phyloP scores from a whole-genome alignment of 2,888 invertebrate species.

The Phasia obesa region DNA sequence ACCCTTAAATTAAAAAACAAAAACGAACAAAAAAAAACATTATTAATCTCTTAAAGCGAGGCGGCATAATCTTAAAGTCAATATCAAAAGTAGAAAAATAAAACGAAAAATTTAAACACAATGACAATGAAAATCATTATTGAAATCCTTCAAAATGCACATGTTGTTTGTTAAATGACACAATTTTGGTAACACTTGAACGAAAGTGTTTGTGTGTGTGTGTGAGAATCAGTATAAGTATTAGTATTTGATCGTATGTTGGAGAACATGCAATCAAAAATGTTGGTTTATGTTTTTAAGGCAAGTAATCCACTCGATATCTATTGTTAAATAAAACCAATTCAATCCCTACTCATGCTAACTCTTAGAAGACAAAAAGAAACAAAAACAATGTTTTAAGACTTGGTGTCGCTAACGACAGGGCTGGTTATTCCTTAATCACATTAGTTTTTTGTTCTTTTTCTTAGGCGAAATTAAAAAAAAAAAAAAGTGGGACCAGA shows the following conservation, averaged over 20 bases:
- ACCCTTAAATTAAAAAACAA: slow-evolving; percentile 26
- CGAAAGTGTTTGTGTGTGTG: not conserved
- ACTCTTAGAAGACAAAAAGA: not conserved
- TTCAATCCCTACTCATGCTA: slow-evolving; percentile 7
- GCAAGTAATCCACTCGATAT: slow-evolving; percentile 37
- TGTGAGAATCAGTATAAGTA: not conserved
- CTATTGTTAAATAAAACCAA: slow-evolving; percentile 41
- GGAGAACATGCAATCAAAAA: slow-evolving; percentile 37
- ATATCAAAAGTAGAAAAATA: slow-evolving; percentile 49
- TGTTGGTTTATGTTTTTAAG: slow-evolving; percentile 63
- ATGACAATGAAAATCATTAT: slow-evolving; percentile 68
- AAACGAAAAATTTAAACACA: slow-evolving; percentile 52
- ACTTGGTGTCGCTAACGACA: slow-evolving; percentile 66
- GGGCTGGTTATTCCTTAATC: slow-evolving; percentile 53
- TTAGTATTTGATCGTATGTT: too few species aligned
- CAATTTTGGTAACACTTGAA: slow-evolving; percentile 67
- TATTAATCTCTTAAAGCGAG: slow-evolving; percentile 64
- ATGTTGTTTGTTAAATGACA: slow-evolving; percentile 68
- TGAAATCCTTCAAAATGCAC: slow-evolving; percentile 67
- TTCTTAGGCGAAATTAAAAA: not conserved
- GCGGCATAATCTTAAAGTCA: slow-evolving; percentile 71
- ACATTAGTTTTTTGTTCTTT: slow-evolving; percentile 20
- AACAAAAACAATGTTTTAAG: slow-evolving; percentile 31
- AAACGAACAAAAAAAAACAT: slow-evolving; percentile 5
- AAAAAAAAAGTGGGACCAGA: slow-evolving; percentile 43